Evolutionary conservation across 1,140 invertebrate genomes (phyloP), one percentile per base, ranked within the genome.

Genomic region (Euura saliciscinereae): DNA sequence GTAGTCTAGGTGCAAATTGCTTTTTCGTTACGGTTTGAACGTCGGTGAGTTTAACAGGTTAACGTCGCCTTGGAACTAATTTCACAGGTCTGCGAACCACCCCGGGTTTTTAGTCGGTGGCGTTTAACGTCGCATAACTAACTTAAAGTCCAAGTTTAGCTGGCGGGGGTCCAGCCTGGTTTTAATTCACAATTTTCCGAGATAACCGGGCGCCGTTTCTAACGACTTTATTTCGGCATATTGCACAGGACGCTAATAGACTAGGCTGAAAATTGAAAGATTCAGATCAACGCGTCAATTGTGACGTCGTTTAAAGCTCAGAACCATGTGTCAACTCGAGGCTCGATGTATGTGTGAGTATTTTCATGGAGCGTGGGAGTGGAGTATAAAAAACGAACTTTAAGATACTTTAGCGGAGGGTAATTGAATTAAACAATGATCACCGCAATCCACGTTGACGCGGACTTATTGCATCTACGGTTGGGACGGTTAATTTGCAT

Each of bases 11-110:
- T 59, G 51, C 10, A 59, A 59, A 59, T 59, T 59, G 51, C 51
- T 11, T 59, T n/a, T 59, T 59, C 51, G 51, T 11, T 28, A 28
- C 28, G 28, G 28, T 28, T 28, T 28, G 28, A 51, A 51, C 10
- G 51, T 59, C 51, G 51, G 10, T 3, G 3, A 59, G 8, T 59
- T 8, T n/a, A 59, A 0, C 8, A 59, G 51, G 3, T 59, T 8
- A n/a, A 59, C 13, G 51, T 59, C 10, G 65, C 73, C 71, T 78
- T 70, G 69, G 73, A 75, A 78, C 75, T 80, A 79, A 79, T 81
- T 81, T 74, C 70, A 67, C 71, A 69, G 6, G 6, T 59, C 51
- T 6, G 51, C 51, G 13, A 8, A 28, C 28, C 1, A 28, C 28
- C 28, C 28, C 5, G 51, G 51, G 10, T 59, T n/a, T 59, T 3